A percentile compares a stretch with the other conserved stretches of the same genome.
Evolutionary conservation across 2,797 vertebrate genomes (phyloP).

Genomic region (Calcarius lapponicus): DNA sequence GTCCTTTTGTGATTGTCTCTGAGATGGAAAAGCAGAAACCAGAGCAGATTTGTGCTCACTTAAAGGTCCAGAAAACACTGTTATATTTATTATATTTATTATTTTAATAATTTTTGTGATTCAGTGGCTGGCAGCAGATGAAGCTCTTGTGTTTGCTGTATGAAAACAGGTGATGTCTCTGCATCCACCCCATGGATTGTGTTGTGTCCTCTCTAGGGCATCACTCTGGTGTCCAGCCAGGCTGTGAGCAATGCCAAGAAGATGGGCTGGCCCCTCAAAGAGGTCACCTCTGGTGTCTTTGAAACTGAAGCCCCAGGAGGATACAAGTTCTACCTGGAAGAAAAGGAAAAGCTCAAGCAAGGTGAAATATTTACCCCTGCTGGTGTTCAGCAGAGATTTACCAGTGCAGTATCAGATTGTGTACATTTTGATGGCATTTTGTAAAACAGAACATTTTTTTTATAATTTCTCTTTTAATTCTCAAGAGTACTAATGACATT

Average conservation of each 20-base stretch:
- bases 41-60: neutral
- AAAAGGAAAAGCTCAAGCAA: conserved; percentile 77
- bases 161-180: neutral
- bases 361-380: conserved; percentile 72
- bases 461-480: neutral
- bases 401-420: accelerated
- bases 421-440: neutral
- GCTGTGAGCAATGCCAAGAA: conserved; percentile 88
- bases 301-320: conserved; percentile 90
- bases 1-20: neutral
- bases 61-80: neutral
- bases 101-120: neutral
- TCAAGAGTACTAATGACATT: neutral
- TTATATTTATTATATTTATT: too few species aligned
- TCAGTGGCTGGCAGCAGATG: neutral
- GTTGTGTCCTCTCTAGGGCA: conserved; percentile 76
- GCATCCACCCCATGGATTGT: neutral
- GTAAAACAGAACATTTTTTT: accelerated
- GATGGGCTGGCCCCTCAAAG: conserved; percentile 87
- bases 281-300: conserved; percentile 82
- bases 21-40: neutral
- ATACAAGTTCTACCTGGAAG: conserved; percentile 90
- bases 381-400: neutral
- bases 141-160: neutral
- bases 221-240: conserved; percentile 89